Conservation (phyloP, 2,113 vertebrate species). For the Morone saxatilis region DNA sequence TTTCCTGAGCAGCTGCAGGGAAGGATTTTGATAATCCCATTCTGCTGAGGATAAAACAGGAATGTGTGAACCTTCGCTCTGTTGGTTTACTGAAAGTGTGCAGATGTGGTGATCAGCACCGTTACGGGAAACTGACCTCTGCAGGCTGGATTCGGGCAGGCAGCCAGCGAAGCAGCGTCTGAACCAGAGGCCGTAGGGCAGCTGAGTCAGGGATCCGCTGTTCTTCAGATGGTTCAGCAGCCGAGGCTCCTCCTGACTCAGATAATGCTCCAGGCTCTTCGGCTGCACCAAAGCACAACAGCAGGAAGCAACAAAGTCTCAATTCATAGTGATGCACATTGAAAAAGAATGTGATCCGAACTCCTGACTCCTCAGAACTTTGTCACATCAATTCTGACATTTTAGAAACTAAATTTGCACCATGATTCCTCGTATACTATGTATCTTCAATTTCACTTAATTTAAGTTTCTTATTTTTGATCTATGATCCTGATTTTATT, state of each 20-base stretch:
- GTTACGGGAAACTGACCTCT: slow-evolving; percentile 84
- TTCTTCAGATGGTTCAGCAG: slow-evolving; percentile 90
- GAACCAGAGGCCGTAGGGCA: slow-evolving; percentile 95
- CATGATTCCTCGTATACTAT: background rate
- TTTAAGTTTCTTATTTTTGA: too few species aligned
- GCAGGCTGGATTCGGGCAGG: slow-evolving; percentile 95
- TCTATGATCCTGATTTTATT: too few species aligned
- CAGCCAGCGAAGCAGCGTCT: slow-evolving; percentile 95
- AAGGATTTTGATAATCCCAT: background rate
- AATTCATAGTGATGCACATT: background rate
- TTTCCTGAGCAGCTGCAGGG: background rate
- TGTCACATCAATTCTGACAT: background rate
- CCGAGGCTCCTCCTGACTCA: slow-evolving; percentile 92
- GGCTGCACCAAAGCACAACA: slow-evolving; percentile 81
- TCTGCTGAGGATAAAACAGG: background rate
- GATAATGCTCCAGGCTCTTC: slow-evolving; percentile 94
- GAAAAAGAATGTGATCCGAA: background rate
- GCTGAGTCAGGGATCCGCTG: slow-evolving; percentile 83
- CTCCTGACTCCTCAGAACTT: background rate
- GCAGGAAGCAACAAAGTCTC: background rate
- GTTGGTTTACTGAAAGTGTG: background rate
- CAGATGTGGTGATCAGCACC: too few species aligned
- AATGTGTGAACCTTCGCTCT: background rate
- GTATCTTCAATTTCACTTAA: background rate
- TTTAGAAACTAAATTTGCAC: background rate